These are phyloP conservation scores for Vandiemenella viatica DNA, from an alignment of 2,888 invertebrate species.

Conservation along the genomic window DNA sequence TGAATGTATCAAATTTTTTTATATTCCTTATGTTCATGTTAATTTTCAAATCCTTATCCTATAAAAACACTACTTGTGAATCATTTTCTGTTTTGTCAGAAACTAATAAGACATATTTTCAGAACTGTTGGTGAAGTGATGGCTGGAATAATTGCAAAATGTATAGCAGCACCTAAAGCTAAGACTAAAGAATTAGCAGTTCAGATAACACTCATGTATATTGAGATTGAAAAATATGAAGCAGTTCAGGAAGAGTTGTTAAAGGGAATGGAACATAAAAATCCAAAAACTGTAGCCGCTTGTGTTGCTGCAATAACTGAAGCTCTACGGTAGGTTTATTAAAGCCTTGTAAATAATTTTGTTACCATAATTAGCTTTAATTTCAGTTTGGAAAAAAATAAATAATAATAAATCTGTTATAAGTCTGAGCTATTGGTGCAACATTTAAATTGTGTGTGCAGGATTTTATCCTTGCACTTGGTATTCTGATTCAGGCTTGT, in stretches of 20 bases:
- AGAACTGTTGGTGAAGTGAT: conserved; percentile 79
- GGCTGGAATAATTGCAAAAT: conserved; percentile 76
- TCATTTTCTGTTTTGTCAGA: no score
- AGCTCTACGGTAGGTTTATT: conserved; percentile 41
- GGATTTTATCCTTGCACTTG: no score
- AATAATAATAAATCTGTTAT: neutral
- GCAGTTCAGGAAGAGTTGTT: conserved; percentile 75
- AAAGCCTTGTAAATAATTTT: neutral
- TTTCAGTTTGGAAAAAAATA: neutral
- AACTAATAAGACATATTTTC: no score
- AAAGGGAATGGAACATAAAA: conserved; percentile 89
- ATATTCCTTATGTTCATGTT: no score
- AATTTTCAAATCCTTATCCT: no score
- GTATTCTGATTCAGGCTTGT: no score
- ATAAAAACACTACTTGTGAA: no score
- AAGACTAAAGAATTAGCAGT: conserved; percentile 83
- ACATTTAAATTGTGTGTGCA: no score
- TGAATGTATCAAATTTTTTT: no score
- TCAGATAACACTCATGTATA: conserved; percentile 81
- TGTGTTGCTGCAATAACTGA: conserved; percentile 61
- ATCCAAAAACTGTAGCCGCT: conserved; percentile 85
- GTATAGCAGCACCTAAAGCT: conserved; percentile 78
- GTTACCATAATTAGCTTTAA: neutral
- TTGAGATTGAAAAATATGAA: conserved; percentile 92
- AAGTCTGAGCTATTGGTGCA: no score